These are phyloP conservation scores for Apamea anceps DNA, from an alignment of 2,888 invertebrate genomes.

Conservation along the genomic window DNA sequence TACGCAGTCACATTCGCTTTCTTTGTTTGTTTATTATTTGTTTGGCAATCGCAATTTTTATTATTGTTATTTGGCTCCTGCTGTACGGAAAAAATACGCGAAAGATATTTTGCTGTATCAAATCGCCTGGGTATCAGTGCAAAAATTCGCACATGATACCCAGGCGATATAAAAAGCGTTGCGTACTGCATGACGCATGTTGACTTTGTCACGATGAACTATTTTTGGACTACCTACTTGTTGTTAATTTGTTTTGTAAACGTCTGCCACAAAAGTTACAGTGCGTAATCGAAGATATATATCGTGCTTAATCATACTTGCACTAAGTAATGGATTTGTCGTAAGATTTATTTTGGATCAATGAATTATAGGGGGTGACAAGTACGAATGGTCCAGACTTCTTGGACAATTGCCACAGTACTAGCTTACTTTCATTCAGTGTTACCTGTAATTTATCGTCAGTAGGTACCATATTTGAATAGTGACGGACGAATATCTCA, in stretches of 20 bases:
- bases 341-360: slow-evolving; percentile 46
- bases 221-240: slow-evolving; percentile 42
- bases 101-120: slow-evolving; percentile 18
- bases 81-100: background rate
- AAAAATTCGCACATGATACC: slow-evolving; percentile 36
- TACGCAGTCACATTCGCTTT: slow-evolving; percentile 33
- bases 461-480: slow-evolving; percentile 23
- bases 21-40: slow-evolving; percentile 29
- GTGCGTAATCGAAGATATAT: slow-evolving; percentile 34
- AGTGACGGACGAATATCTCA: slow-evolving; percentile 31
- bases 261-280: slow-evolving; percentile 7
- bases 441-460: slow-evolving; percentile 49
- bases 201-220: slow-evolving; percentile 49
- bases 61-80: slow-evolving; percentile 26
- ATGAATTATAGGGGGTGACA: slow-evolving; percentile 40
- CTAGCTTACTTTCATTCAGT: slow-evolving; percentile 52
- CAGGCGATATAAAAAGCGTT: slow-evolving; percentile 27
- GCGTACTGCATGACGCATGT: slow-evolving; percentile 45
- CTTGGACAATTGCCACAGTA: slow-evolving; percentile 52
- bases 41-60: slow-evolving; percentile 25
- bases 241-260: slow-evolving; percentile 31
- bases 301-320: slow-evolving; percentile 13
- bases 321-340: slow-evolving; percentile 12
- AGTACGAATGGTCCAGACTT: slow-evolving; percentile 42
- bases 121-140: slow-evolving; percentile 5